Percentiles rank a stretch among this genome's conserved stretches.
These are phyloP conservation scores for Eristalis pertinax DNA, from an alignment of 2,888 invertebrate species.

Conservation along the genomic window DNA sequence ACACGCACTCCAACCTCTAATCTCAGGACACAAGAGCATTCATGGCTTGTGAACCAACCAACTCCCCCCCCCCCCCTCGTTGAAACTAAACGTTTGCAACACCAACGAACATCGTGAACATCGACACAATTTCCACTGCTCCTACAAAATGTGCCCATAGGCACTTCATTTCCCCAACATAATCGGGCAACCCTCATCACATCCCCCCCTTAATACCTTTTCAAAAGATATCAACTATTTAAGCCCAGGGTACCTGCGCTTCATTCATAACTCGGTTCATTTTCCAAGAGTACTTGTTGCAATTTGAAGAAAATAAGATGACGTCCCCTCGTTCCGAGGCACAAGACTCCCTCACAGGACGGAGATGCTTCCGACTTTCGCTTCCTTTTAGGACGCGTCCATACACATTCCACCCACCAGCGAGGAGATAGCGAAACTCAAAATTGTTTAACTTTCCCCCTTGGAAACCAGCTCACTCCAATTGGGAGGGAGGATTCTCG, in stretches of 20 bases:
- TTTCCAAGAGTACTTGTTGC: neutral
- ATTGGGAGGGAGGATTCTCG: neutral
- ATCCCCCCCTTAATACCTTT: neutral
- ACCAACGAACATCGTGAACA: neutral
- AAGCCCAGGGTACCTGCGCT: neutral
- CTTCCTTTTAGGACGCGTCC: neutral
- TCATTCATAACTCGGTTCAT: neutral
- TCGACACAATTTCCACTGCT: neutral
- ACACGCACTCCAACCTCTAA: too few relatives aligned
- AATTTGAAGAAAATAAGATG: neutral
- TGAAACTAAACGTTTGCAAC: neutral
- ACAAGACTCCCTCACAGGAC: neutral
- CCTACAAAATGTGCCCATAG: neutral
- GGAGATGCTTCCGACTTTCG: neutral
- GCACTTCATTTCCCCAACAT: neutral
- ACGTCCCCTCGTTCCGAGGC: neutral
- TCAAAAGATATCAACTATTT: neutral
- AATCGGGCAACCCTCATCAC: neutral
- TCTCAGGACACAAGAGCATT: too few relatives aligned
- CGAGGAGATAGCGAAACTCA: neutral
- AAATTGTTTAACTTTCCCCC: conserved; percentile 7
- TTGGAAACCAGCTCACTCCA: too few relatives aligned
- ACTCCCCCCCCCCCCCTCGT: neutral
- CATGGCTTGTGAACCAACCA: neutral
- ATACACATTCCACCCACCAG: neutral